Percentiles rank a stretch among this genome's conserved stretches.
Conservation (phyloP, 2,797 vertebrate species). For the Neostethus bicornis region DNA sequence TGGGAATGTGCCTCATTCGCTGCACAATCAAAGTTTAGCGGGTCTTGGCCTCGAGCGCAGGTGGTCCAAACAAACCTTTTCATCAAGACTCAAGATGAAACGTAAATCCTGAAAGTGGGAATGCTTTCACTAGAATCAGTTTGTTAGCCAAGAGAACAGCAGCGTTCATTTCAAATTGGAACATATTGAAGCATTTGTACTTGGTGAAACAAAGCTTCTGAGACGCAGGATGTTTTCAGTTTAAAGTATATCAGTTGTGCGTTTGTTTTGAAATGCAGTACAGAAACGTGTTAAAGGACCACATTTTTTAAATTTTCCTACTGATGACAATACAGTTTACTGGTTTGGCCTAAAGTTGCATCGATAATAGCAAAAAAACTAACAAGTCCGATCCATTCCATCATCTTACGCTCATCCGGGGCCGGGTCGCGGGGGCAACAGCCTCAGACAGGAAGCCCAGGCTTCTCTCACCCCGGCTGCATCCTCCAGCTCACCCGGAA, state of each 20-base stretch:
- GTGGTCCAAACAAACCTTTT: slow-evolving; percentile 58
- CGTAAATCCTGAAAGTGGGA: slow-evolving; percentile 39
- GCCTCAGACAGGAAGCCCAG: no score
- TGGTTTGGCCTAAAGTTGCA: no score
- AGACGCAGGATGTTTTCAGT: slow-evolving; percentile 4
- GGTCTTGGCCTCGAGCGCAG: slow-evolving; percentile 56
- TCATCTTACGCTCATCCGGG: no score
- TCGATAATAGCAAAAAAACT: no score
- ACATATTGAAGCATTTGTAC: slow-evolving; percentile 10
- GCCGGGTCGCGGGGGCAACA: no score
- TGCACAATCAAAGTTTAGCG: slow-evolving; percentile 52
- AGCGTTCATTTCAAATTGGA: slow-evolving; percentile 51
- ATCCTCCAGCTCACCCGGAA: no score
- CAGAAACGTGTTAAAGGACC: no score
- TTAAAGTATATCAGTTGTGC: neutral
- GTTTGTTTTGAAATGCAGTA: no score
- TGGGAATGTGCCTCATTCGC: slow-evolving; percentile 31
- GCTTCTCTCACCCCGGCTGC: no score
- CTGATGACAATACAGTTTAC: no score
- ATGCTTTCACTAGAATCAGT: slow-evolving; percentile 26
- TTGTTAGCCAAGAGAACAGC: slow-evolving; percentile 32
- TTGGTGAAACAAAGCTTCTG: slow-evolving; percentile 4
- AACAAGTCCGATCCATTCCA: no score
- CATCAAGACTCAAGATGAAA: slow-evolving; percentile 58
- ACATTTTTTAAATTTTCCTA: no score